These are phyloP conservation scores for Diabrotica virgifera DNA, from an alignment of 1,140 invertebrate genomes.

Conservation along the genomic window DNA sequence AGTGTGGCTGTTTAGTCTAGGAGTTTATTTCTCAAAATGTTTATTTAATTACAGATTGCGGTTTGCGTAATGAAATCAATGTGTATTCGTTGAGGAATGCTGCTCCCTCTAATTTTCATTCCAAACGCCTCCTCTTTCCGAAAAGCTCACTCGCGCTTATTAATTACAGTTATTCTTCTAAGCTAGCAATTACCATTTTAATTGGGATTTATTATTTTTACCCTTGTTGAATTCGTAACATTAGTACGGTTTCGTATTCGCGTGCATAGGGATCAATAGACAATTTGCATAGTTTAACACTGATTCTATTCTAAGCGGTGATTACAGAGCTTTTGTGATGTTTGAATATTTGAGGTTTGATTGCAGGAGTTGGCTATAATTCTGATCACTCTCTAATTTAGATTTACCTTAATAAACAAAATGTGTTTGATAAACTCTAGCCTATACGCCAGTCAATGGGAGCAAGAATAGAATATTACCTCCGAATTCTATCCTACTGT, in stretches of 20 bases:
- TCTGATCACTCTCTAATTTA: no score
- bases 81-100: background rate
- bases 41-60: constrained; percentile 3
- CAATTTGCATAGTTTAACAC: background rate
- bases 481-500: no score
- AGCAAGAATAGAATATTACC: no score
- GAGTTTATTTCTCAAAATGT: background rate
- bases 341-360: no score
- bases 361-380: no score
- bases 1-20: no score
- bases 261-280: background rate
- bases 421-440: no score
- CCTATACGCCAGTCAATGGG: no score
- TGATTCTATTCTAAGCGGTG: constrained; percentile 5
- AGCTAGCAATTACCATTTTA: background rate
- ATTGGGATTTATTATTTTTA: background rate
- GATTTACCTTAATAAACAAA: no score
- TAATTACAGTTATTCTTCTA: constrained; percentile 3
- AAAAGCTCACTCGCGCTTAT: background rate
- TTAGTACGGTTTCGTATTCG: background rate
- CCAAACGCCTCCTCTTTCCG: background rate
- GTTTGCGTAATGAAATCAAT: background rate
- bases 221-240: background rate
- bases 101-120: background rate
- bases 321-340: background rate